Evolutionary conservation across 1,140 invertebrate species (phyloP).

Genomic region (Hylaeus anthracinus): DNA sequence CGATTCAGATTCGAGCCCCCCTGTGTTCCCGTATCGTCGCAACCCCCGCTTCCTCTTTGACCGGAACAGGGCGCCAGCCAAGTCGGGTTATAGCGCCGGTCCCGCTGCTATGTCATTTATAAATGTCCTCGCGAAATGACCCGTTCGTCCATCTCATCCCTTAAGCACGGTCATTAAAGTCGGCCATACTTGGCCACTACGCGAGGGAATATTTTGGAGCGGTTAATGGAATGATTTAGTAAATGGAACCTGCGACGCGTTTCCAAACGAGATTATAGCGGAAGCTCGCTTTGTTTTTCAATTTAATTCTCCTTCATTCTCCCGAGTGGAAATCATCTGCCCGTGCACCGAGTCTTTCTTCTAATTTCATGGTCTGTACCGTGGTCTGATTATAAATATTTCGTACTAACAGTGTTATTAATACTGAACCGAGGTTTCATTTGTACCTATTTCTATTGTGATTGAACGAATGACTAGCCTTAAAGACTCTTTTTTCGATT

Average conservation of each 20-base stretch:
- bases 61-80: slow-evolving; percentile 62
- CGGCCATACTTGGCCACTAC: slow-evolving; percentile 63
- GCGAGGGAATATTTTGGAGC: slow-evolving; percentile 33
- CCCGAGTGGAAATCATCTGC: too few species aligned
- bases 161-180: slow-evolving; percentile 79
- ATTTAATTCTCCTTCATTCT: neutral
- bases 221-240: slow-evolving; percentile 44
- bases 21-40: slow-evolving; percentile 44
- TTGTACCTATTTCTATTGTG: too few species aligned
- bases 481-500: too few species aligned
- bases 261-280: neutral
- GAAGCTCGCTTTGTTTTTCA: neutral
- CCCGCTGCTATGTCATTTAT: slow-evolving; percentile 78
- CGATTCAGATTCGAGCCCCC: slow-evolving; percentile 65
- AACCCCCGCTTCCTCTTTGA: slow-evolving; percentile 57
- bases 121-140: slow-evolving; percentile 79
- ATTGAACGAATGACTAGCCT: too few species aligned
- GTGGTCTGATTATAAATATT: too few species aligned
- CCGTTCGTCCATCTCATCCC: slow-evolving; percentile 79
- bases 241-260: slow-evolving; percentile 14
- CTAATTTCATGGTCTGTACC: too few species aligned
- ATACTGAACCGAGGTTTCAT: too few species aligned
- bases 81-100: slow-evolving; percentile 73
- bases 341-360: too few species aligned
- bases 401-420: too few species aligned